Evolutionary conservation across 1,140 invertebrate genomes (phyloP).

Genomic region (Micrasema longulum): DNA sequence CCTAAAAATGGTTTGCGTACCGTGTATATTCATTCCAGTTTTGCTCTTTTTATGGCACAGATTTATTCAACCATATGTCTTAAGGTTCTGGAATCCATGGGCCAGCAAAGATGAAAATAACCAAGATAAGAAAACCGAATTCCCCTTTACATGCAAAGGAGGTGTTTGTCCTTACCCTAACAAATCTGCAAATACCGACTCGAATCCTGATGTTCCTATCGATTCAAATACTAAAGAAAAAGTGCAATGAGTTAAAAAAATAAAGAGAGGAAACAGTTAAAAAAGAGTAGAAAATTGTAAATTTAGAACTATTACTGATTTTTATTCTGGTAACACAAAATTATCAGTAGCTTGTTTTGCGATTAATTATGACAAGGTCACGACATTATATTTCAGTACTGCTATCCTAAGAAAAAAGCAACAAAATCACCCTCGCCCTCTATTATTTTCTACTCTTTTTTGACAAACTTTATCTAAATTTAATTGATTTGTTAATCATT

Average conservation of each 20-base stretch:
- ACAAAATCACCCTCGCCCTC: too few relatives aligned
- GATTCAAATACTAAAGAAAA: background rate
- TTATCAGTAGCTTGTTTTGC: too few relatives aligned
- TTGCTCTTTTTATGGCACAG: conserved; percentile 81
- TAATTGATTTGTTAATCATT: too few relatives aligned
- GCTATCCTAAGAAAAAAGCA: too few relatives aligned
- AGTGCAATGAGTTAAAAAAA: background rate
- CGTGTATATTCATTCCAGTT: conserved; percentile 81
- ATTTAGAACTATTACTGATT: too few relatives aligned
- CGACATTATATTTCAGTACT: too few relatives aligned
- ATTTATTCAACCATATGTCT: conserved; percentile 78
- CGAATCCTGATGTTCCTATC: background rate
- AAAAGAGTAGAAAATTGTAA: too few relatives aligned
- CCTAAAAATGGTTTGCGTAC: conserved; percentile 79
- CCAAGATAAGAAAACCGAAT: conserved; percentile 67
- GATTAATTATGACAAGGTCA: too few relatives aligned
- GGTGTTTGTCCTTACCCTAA: conserved; percentile 58
- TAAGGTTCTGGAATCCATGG: conserved; percentile 84
- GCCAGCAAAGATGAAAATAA: conserved; percentile 71
- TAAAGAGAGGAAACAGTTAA: too few relatives aligned
- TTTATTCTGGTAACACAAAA: too few relatives aligned
- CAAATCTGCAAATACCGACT: conserved; percentile 15
- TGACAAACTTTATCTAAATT: too few relatives aligned
- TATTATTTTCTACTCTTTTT: too few relatives aligned
- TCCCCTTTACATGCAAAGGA: conserved; percentile 71